Evolutionary conservation across 2,113 vertebrate species (phyloP), one percentile per base, ranked within the genome.

Genomic region (Rousettus leschenaultii): DNA sequence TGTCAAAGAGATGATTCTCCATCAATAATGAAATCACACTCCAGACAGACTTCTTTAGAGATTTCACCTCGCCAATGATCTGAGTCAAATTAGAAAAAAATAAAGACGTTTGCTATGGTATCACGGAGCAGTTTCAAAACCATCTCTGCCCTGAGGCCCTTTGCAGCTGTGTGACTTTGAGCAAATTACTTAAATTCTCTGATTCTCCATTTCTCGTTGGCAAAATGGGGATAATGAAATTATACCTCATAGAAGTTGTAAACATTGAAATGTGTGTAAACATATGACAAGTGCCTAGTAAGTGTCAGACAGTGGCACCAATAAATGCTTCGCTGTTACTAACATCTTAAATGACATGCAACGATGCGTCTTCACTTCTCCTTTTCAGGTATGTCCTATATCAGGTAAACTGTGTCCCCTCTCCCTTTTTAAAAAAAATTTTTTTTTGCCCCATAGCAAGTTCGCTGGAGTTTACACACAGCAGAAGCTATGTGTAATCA

Each of bases 271-370:
- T 38, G 30, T 40, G 2, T 33, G 6, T 53, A 35, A 88, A 51
- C 13, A 45, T 26, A 55, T 6, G 45, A 68, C 26, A 80, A 30
- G 21, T 48, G 35, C 16, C 40, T 84, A 21, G 3, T 33, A 63
- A 77, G 45, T n/a, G 28, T 48, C 79, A 80, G 24, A 30, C 4
- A 74, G 43, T 61, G 26, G 40, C 55, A 87, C 55, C 28, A 73
- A 26, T 43, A 53, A 82, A 55, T 63, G 33, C 18, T 84, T 93
- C 51, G 14, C 10, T 86, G 45, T 82, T 63, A 53, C 12, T 63
- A 73, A 79, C 13, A 68, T 63, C 92, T 57, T 30, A 95, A 88
- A 57, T 83, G 77, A 87, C 86, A 78, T 48, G 15, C 18, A 61
- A 45, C 5, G 19, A 33, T 45, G 14, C 0, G 10, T 38, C 73